Conservation (phyloP, 1,140 invertebrate species). For the Vanessa atalanta region DNA sequence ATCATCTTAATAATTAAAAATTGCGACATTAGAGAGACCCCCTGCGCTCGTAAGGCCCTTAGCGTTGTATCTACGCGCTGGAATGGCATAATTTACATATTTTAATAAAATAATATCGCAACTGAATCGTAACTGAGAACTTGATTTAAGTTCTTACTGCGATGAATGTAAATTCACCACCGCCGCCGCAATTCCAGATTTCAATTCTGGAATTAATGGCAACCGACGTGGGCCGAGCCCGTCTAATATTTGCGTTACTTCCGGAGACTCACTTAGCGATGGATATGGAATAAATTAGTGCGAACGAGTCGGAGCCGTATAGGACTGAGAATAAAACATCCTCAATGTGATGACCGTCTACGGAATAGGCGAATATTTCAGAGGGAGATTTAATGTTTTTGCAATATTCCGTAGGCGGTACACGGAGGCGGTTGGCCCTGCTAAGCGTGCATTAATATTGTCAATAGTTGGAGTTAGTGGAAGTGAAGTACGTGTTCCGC, state of each 20-base stretch:
- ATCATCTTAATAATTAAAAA: conserved; percentile 71
- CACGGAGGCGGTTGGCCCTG: conserved; percentile 70
- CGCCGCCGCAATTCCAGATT: conserved; percentile 78
- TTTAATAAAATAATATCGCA: conserved; percentile 81
- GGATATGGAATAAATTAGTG: conserved; percentile 78
- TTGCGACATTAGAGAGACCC: conserved; percentile 70
- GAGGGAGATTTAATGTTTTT: conserved; percentile 44
- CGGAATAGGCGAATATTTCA: neutral
- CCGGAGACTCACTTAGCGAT: conserved; percentile 72
- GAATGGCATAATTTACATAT: conserved; percentile 79
- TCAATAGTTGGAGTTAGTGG: conserved; percentile 80
- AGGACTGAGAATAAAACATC: conserved; percentile 34
- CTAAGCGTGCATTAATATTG: conserved; percentile 80
- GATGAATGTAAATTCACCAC: conserved; percentile 80
- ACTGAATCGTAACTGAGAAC: conserved; percentile 80
- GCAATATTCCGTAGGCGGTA: conserved; percentile 63
- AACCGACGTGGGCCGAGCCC: conserved; percentile 70
- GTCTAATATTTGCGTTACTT: conserved; percentile 80
- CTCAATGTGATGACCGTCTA: conserved; percentile 14
- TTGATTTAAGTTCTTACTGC: conserved; percentile 81
- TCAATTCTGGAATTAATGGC: conserved; percentile 80
- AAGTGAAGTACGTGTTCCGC: conserved; percentile 79
- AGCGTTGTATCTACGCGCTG: conserved; percentile 66
- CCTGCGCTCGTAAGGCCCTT: conserved; percentile 66
- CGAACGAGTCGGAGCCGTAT: conserved; percentile 27